These are phyloP conservation scores for Simalia tracyae DNA, from an alignment of 2,797 vertebrate species.

Conservation along the genomic window DNA sequence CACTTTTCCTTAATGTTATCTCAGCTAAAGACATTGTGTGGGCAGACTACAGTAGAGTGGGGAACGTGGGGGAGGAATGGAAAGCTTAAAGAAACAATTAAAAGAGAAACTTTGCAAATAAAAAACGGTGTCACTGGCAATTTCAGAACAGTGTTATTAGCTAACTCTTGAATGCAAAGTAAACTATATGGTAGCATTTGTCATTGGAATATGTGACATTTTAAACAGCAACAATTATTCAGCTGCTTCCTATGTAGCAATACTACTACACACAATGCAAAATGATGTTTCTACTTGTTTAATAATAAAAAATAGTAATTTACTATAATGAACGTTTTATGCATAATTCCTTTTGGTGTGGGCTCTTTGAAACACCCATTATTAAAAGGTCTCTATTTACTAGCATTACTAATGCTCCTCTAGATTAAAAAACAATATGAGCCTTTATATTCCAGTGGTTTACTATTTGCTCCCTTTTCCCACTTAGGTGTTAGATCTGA, in stretches of 20 bases:
- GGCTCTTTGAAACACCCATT: constrained; percentile 75
- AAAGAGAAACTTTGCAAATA: constrained; percentile 30
- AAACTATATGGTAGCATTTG: constrained; percentile 21
- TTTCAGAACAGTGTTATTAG: constrained; percentile 13
- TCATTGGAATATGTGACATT: constrained; percentile 43
- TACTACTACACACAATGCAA: constrained; percentile 22
- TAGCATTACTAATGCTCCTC: constrained; percentile 74
- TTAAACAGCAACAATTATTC: constrained; percentile 46
- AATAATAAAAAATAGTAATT: constrained; percentile 74
- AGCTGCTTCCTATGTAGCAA: constrained; percentile 23
- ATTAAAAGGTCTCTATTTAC: constrained; percentile 80
- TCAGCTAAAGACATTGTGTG: background rate
- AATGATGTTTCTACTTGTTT: constrained; percentile 58
- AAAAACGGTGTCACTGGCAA: constrained; percentile 18
- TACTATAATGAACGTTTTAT: constrained; percentile 76
- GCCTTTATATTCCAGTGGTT: constrained; percentile 77
- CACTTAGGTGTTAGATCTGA: constrained; percentile 60
- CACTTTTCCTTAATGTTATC: constrained; percentile 14
- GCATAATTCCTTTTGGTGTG: constrained; percentile 74
- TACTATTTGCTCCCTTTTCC: constrained; percentile 68
- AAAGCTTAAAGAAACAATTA: background rate
- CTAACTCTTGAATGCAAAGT: constrained; percentile 23
- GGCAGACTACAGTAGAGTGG: background rate
- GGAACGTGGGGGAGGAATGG: constrained; percentile 3
- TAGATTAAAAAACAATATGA: constrained; percentile 63